Conservation (phyloP, 2,888 invertebrate species). For the Gryllus longicercus region DNA sequence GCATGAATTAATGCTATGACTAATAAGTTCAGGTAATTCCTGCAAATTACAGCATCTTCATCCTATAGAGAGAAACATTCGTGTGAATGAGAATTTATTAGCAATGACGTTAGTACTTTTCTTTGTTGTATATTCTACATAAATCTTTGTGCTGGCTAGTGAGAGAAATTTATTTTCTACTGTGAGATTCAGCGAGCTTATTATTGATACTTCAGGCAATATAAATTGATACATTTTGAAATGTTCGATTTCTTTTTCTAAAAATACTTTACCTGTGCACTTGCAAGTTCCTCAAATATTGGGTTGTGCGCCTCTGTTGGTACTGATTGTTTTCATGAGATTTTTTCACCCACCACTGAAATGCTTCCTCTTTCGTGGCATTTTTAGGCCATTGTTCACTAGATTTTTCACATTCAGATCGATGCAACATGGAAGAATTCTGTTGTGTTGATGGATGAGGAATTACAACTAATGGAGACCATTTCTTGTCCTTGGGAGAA, state of each 20-base stretch:
- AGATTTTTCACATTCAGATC: neutral
- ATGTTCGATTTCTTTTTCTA: neutral
- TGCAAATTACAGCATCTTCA: too few species aligned
- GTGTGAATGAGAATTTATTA: too few species aligned
- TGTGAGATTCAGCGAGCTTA: too few species aligned
- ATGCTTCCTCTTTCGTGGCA: slow-evolving; percentile 48
- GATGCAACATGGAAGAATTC: neutral
- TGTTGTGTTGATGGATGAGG: slow-evolving; percentile 26
- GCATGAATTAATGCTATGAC: too few species aligned
- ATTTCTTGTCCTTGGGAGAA: neutral
- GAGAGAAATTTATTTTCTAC: too few species aligned
- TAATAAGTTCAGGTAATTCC: too few species aligned
- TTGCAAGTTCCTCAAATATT: slow-evolving; percentile 67
- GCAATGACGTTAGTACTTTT: too few species aligned
- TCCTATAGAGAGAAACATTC: too few species aligned
- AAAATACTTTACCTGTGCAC: slow-evolving; percentile 53
- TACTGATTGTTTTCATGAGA: slow-evolving; percentile 45
- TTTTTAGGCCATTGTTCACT: neutral
- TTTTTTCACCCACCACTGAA: slow-evolving; percentile 57
- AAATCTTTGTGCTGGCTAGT: too few species aligned
- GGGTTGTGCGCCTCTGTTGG: slow-evolving; percentile 43
- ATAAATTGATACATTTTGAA: too few species aligned
- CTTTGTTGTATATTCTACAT: too few species aligned
- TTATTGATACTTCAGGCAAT: too few species aligned
- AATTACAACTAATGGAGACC: slow-evolving; percentile 23